Percentiles rank a stretch among this genome's conserved stretches.
Conservation (phyloP, 2,888 invertebrate species). For the Scaptomyza cyrtandrae region DNA sequence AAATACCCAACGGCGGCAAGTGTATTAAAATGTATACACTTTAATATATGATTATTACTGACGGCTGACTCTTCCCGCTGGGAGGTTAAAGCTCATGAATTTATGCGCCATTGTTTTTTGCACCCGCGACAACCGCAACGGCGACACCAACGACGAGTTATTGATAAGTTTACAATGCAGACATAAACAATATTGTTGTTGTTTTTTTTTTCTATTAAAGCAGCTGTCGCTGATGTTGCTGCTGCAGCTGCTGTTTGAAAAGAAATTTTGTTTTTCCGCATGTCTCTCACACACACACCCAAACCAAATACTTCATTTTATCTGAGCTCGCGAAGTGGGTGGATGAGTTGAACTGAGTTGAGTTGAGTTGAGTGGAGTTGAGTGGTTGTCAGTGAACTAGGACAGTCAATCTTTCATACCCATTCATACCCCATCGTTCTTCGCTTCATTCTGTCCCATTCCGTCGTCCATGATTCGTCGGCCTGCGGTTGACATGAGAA, state of each 20-base stretch:
- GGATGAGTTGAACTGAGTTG: conserved; percentile 27
- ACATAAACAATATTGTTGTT: conserved; percentile 67
- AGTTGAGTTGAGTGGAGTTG: conserved; percentile 38
- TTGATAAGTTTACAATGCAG: conserved; percentile 70
- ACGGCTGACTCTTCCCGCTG: conserved; percentile 35
- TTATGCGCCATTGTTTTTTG: conserved; percentile 62
- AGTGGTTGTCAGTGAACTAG: conserved; percentile 52
- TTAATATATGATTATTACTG: conserved; percentile 75
- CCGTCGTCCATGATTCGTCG: conserved; percentile 40
- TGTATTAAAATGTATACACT: conserved; percentile 25
- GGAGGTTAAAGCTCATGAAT: conserved; percentile 50
- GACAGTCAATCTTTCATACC: conserved; percentile 53
- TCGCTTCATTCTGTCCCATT: conserved; percentile 7
- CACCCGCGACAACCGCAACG: conserved; percentile 33
- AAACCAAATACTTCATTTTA: conserved; percentile 74
- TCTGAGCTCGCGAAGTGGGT: conserved; percentile 54
- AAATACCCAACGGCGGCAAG: neutral
- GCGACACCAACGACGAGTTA: conserved; percentile 60
- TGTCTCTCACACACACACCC: conserved; percentile 43
- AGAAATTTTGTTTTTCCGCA: conserved; percentile 68
- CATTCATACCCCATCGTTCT: conserved; percentile 14
- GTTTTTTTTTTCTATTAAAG: conserved; percentile 26
- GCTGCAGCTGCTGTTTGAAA: conserved; percentile 50
- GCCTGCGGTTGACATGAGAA: conserved; percentile 77
- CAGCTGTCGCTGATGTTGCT: conserved; percentile 19